Percentiles rank a stretch among this genome's conserved stretches.
These are phyloP conservation scores for Naja naja DNA, from an alignment of 2,113 vertebrate genomes.

Conservation along the genomic window DNA sequence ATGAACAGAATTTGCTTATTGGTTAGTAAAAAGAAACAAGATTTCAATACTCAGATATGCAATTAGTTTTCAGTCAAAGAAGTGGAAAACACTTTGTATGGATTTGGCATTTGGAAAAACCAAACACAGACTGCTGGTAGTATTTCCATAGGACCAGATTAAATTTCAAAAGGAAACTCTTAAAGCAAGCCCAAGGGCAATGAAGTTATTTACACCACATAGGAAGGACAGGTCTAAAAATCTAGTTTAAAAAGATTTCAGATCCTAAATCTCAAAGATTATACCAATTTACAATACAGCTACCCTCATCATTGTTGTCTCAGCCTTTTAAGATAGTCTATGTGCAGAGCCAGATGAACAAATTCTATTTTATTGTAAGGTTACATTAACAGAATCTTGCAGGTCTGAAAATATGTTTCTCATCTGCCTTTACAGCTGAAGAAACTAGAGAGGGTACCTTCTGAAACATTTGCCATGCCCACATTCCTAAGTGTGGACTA, in stretches of 20 bases:
- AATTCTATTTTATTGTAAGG: not conserved
- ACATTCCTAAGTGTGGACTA: not conserved
- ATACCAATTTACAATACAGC: not conserved
- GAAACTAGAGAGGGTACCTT: not conserved
- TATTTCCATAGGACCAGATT: not conserved
- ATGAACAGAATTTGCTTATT: conserved; percentile 2
- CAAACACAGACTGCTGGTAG: not conserved
- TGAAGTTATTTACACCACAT: not conserved
- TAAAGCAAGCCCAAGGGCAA: not conserved
- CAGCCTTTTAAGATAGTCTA: not conserved
- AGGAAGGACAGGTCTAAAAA: not conserved
- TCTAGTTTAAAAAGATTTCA: not conserved
- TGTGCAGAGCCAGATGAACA: not conserved
- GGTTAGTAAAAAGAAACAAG: not conserved
- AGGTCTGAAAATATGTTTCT: not conserved
- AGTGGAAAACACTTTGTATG: not conserved
- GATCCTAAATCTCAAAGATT: not conserved
- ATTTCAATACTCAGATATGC: not conserved
- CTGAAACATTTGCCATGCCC: not conserved
- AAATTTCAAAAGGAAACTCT: not conserved
- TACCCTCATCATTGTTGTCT: not conserved
- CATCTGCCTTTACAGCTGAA: not conserved
- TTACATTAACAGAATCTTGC: not conserved
- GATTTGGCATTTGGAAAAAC: not conserved
- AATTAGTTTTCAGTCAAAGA: not conserved